Conservation (phyloP, 2,888 invertebrate species). For the Agelastica alni region DNA sequence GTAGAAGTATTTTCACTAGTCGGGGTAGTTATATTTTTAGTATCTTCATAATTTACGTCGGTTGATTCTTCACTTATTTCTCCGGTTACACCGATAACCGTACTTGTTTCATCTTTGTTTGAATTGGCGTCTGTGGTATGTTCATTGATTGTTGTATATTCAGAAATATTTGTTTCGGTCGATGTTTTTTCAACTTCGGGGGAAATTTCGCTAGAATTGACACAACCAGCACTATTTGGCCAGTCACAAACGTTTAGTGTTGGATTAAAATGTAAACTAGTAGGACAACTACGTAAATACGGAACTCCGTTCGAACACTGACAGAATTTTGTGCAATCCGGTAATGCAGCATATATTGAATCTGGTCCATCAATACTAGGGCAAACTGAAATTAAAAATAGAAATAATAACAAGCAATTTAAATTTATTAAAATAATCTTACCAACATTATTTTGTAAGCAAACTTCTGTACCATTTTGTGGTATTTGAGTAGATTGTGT, state of each 20-base stretch:
- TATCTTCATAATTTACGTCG: too few relatives aligned
- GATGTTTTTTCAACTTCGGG: too few relatives aligned
- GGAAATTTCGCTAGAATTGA: background rate
- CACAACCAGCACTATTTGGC: slow-evolving; percentile 35
- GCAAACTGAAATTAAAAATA: slow-evolving; percentile 25
- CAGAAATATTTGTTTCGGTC: too few relatives aligned
- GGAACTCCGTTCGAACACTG: slow-evolving; percentile 33
- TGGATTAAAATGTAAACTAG: slow-evolving; percentile 33
- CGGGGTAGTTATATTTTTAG: too few relatives aligned
- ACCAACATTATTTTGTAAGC: background rate
- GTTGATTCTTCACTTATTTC: too few relatives aligned
- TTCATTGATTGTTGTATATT: too few relatives aligned
- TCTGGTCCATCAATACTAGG: slow-evolving; percentile 26
- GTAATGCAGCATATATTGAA: slow-evolving; percentile 24
- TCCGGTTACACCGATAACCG: too few relatives aligned
- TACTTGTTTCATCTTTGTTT: too few relatives aligned
- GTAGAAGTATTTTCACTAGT: too few relatives aligned
- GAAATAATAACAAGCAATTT: background rate
- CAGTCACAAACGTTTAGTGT: slow-evolving; percentile 32
- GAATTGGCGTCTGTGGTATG: too few relatives aligned
- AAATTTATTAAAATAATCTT: background rate
- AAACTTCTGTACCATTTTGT: background rate
- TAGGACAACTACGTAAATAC: slow-evolving; percentile 30
- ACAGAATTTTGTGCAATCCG: slow-evolving; percentile 35
- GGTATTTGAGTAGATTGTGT: slow-evolving; percentile 4